A percentile compares a stretch with the other conserved stretches of the same genome.
phyloP scores from a whole-genome alignment of 2,797 vertebrate species.

The Crax fasciolata region DNA sequence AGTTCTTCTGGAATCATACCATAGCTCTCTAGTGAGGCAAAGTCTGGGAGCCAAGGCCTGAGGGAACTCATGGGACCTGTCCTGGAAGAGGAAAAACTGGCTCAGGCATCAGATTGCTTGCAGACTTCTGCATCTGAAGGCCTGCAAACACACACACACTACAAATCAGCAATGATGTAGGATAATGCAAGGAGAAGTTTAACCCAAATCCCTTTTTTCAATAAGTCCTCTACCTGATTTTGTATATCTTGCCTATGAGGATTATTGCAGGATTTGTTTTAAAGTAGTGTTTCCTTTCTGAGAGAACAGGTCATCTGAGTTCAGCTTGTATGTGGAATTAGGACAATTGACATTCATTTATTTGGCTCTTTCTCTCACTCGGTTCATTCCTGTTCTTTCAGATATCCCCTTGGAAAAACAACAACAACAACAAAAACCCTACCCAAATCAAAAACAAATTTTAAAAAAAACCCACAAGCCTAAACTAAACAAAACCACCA shows the following conservation, averaged over 20 bases:
- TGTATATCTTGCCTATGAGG: background rate
- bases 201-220: background rate
- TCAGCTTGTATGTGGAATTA: background rate
- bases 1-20: background rate
- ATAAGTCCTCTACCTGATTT: background rate
- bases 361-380: background rate
- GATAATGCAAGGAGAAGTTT: background rate
- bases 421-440: background rate
- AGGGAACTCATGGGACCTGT: background rate
- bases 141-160: background rate
- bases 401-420: background rate
- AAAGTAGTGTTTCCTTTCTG: background rate
- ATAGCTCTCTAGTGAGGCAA: background rate
- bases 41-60: background rate
- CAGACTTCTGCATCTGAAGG: background rate
- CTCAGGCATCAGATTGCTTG: background rate
- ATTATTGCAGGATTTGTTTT: conserved; percentile 24
- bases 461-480: background rate
- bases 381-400: background rate
- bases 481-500: background rate
- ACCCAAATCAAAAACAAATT: background rate
- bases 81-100: background rate
- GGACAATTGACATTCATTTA: background rate
- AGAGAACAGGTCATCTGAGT: background rate
- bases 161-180: background rate